Conservation (phyloP, 2,113 vertebrate species). For the Anoplopoma fimbria region DNA sequence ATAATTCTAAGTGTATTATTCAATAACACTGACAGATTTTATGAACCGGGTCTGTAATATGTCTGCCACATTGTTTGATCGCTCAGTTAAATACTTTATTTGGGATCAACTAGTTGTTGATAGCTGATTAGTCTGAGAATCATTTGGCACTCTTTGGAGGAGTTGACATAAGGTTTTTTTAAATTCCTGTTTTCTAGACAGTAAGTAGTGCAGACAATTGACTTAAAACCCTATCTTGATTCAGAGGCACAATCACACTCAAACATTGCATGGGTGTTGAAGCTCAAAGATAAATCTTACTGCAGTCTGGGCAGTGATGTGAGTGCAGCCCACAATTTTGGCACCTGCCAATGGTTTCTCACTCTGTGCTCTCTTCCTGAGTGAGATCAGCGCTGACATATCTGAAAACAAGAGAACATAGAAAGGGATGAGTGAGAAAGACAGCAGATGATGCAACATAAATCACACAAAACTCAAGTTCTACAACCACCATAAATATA, state of each 20-base stretch:
- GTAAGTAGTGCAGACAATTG: not conserved
- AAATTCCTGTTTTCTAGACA: not conserved
- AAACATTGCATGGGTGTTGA: not conserved
- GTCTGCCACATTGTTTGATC: not conserved
- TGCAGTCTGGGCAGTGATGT: conserved; percentile 98
- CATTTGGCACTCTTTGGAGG: not conserved
- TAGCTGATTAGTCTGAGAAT: not conserved
- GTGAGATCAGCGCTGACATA: conserved; percentile 97
- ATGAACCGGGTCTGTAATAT: not conserved
- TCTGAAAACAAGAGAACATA: conserved; percentile 82
- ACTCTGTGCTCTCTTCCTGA: conserved; percentile 97
- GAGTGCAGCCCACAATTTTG: conserved; percentile 98
- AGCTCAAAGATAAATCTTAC: conserved; percentile 80
- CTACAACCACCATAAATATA: not conserved
- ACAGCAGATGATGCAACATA: not conserved
- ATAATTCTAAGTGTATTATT: not conserved
- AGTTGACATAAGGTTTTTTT: not conserved
- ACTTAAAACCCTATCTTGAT: conserved; percentile 4
- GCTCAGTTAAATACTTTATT: not conserved
- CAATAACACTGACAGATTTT: not conserved
- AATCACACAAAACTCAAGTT: not conserved
- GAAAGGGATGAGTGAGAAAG: conserved; percentile 4
- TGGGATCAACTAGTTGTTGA: not conserved
- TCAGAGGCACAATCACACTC: conserved; percentile 7
- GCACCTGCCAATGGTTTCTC: conserved; percentile 98